Evolutionary conservation across 1,140 invertebrate genomes (phyloP), one percentile per base, ranked within the genome.

Genomic region (Drosophila pandora): DNA sequence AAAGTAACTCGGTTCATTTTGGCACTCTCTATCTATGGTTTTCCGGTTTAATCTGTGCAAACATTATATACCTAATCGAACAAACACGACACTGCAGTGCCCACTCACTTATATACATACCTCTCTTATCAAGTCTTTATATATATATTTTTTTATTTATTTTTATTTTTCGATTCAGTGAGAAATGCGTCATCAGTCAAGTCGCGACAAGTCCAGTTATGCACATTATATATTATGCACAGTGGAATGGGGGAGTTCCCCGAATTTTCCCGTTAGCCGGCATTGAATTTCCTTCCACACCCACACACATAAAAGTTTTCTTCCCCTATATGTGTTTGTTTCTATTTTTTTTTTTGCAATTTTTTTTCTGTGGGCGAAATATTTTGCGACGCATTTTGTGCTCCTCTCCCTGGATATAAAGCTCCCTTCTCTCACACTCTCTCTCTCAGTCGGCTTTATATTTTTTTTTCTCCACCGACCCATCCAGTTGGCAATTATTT

Each of bases 341-440:
- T 17, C 1, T 12, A 2, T 39, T 34, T 74, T 54, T 45, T 63
- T 74, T 45, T 80, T 80, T 80, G 57, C 72, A 52, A 64, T 77
- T 75, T 58, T n/a, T n/a, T 77, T 75, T 47, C 55, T 22, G 50
- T 54, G 55, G 56, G 65, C 60, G 48, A 75, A 79, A 65, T 76
- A 80, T 76, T 82, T 87, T 87, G 79, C 83, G 79, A 76, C 82
- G 82, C 82, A 87, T 88, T 88, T 87, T 79, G 64, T 79, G 59
- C 62, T 76, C 23, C 59, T 58, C 39, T 67, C 13, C 37, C 39
- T 65, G 52, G 30, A 61, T 60, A 67, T 60, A 67, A 65, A 67
- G 58, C 63, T 63, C 17, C 70, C 56, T 41, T 67, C 50, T 61
- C 28, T 55, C 52, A 37, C 34, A 3, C 34, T 75, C 34, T 52